phyloP scores from a whole-genome alignment of 64 coral and sea anemone genomes.

The Montipora cactus region DNA sequence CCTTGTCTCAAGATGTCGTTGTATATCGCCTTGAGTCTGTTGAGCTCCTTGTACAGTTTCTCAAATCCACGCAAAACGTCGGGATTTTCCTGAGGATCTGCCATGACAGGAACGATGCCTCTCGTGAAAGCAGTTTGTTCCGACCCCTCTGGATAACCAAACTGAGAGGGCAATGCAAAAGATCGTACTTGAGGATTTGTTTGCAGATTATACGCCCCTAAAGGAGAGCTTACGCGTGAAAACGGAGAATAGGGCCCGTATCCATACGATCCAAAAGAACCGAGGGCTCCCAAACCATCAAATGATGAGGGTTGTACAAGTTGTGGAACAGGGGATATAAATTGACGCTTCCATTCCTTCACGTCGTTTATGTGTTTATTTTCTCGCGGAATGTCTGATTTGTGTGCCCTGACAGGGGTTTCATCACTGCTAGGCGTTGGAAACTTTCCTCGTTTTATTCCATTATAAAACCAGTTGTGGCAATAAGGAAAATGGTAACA shows the following conservation, averaged over 20 bases:
- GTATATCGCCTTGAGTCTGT: constrained; percentile 41
- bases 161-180: background rate
- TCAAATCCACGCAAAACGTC: constrained; percentile 16
- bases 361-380: constrained; percentile 16
- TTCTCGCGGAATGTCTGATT: constrained; percentile 62
- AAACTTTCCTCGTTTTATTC: constrained; percentile 76
- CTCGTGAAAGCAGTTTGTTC: constrained; percentile 39
- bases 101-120: constrained; percentile 7
- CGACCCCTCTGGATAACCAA: background rate
- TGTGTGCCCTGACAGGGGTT: constrained; percentile 21
- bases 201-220: background rate
- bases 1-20: constrained; percentile 58
- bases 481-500: constrained; percentile 52
- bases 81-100: constrained; percentile 11
- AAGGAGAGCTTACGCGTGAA: constrained; percentile 13
- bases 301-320: constrained; percentile 21
- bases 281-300: background rate
- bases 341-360: constrained; percentile 50
- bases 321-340: constrained; percentile 44
- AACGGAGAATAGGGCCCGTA: constrained; percentile 37
- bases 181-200: background rate
- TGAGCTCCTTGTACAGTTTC: constrained; percentile 2
- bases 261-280: background rate
- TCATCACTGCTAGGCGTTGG: constrained; percentile 34
- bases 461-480: constrained; percentile 75